These are phyloP conservation scores for Nothoprocta perdicaria DNA, from an alignment of 2,113 vertebrate genomes.

Conservation along the genomic window DNA sequence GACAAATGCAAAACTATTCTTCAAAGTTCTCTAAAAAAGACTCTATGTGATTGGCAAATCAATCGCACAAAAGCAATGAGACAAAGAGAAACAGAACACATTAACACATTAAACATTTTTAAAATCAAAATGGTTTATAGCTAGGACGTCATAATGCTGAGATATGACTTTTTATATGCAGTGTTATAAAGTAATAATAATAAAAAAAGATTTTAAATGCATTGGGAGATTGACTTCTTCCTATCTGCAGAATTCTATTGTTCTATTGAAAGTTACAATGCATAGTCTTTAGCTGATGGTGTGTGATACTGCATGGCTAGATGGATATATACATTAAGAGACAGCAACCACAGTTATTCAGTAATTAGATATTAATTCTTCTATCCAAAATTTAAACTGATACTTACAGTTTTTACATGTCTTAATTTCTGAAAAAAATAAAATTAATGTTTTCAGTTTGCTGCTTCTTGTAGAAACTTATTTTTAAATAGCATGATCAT, in stretches of 20 bases:
- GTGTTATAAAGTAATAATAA: background rate
- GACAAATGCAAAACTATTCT: slow-evolving; percentile 35
- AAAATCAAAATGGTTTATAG: background rate
- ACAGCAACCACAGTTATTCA: rapidly evolving
- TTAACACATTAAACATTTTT: background rate
- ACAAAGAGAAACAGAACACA: background rate
- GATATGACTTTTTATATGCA: background rate
- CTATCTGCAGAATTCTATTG: background rate
- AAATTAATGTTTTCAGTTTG: background rate
- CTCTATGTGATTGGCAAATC: background rate
- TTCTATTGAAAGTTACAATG: background rate
- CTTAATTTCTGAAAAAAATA: background rate
- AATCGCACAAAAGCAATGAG: background rate
- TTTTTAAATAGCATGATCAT: background rate
- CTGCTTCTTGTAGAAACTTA: background rate
- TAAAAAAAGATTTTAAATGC: background rate
- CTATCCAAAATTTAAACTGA: background rate
- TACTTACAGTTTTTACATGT: background rate
- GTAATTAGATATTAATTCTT: background rate
- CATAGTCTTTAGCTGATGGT: background rate
- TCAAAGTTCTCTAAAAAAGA: slow-evolving; percentile 2
- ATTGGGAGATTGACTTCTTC: background rate
- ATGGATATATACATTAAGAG: background rate
- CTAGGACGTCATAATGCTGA: background rate
- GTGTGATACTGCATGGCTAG: background rate